Percentiles rank a stretch among this genome's conserved stretches.
Evolutionary conservation across 2,888 invertebrate genomes (phyloP).

Genomic region (Helobdella robusta): DNA sequence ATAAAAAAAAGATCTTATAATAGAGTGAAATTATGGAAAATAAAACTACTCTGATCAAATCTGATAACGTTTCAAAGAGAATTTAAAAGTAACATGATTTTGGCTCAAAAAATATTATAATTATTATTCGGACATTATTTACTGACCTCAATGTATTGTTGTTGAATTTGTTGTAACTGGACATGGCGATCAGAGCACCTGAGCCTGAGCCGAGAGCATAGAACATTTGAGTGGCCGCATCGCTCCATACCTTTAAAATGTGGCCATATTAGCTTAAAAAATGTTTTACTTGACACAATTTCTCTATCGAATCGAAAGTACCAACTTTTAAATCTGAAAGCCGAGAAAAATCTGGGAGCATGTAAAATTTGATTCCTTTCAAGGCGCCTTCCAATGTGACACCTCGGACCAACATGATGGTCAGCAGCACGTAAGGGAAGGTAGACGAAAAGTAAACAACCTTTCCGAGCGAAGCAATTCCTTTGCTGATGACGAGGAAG

Average conservation of each 20-base stretch:
- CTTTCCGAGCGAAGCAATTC: slow-evolving; percentile 48
- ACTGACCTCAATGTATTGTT: slow-evolving; percentile 39
- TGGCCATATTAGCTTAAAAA: too few relatives aligned
- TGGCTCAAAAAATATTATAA: too few relatives aligned
- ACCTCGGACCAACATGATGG: slow-evolving; percentile 33
- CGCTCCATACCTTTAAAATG: slow-evolving; percentile 31
- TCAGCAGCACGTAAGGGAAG: slow-evolving; percentile 36
- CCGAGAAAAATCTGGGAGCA: slow-evolving; percentile 63
- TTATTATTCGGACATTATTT: not conserved
- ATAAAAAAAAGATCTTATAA: too few relatives aligned
- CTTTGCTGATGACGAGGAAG: slow-evolving; percentile 45
- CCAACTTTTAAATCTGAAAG: slow-evolving; percentile 47
- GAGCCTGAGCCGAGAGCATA: slow-evolving; percentile 36
- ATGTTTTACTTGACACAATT: not conserved
- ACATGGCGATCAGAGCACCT: slow-evolving; percentile 39
- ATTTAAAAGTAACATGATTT: not conserved
- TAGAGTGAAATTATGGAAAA: too few relatives aligned
- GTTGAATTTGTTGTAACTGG: slow-evolving; percentile 38
- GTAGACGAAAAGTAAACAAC: slow-evolving; percentile 36
- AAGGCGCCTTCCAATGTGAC: slow-evolving; percentile 49
- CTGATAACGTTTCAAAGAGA: too few relatives aligned
- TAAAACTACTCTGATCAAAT: too few relatives aligned
- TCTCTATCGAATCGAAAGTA: not conserved
- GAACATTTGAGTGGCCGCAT: slow-evolving; percentile 36
- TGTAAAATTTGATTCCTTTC: slow-evolving; percentile 65